phyloP scores from a whole-genome alignment of 2,888 invertebrate genomes.

The Xestoiulus laeticollis region DNA sequence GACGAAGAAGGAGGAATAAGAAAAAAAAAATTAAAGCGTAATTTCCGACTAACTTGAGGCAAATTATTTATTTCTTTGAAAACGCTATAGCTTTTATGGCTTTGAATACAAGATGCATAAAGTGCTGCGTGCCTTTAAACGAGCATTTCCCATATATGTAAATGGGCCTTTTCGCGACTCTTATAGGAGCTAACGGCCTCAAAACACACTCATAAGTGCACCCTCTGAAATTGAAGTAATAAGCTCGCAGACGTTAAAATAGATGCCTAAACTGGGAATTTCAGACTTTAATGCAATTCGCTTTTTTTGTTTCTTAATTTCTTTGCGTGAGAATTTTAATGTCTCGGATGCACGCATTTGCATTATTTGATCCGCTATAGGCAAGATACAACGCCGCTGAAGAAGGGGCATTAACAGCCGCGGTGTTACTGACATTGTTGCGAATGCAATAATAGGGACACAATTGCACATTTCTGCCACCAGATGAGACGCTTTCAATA shows the following conservation, averaged over 20 bases:
- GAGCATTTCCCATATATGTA: background rate
- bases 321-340: conserved; percentile 28
- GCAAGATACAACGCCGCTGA: background rate
- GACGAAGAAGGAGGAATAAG: background rate
- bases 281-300: conserved; percentile 24
- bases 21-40: conserved; percentile 25
- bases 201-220: conserved; percentile 24
- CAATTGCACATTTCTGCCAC: background rate
- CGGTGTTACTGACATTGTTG: background rate
- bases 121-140: conserved; percentile 29
- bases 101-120: conserved; percentile 34
- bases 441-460: background rate
- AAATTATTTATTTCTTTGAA: conserved; percentile 41
- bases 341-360: conserved; percentile 14
- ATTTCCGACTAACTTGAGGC: conserved; percentile 34
- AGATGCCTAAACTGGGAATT: conserved; percentile 41
- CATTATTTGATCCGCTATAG: conserved; percentile 36
- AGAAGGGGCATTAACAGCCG: background rate
- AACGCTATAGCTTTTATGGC: conserved; percentile 24
- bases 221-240: conserved; percentile 31
- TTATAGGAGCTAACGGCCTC: background rate
- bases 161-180: conserved; percentile 40
- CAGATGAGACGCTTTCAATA: conserved; percentile 17
- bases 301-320: conserved; percentile 31
- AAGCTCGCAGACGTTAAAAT: conserved; percentile 31